Evolutionary conservation across 2,113 vertebrate species (phyloP).

Genomic region (Capra hircus): DNA sequence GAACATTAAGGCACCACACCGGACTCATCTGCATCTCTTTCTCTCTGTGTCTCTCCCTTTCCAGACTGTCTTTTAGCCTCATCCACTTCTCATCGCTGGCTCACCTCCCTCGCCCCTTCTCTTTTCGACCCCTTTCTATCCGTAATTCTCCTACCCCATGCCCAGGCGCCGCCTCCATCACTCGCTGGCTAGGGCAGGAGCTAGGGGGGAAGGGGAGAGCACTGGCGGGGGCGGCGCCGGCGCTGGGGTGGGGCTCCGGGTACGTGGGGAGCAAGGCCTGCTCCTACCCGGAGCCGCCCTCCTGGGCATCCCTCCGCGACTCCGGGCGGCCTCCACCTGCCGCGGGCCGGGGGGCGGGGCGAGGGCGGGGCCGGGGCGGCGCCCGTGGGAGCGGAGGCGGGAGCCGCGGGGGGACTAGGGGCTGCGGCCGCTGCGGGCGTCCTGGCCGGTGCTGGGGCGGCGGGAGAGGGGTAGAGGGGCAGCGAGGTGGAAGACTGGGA

Average conservation of each 20-base stretch:
- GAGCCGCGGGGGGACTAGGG: neutral
- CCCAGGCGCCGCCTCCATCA: neutral
- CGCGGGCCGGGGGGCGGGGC: neutral
- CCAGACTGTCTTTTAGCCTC: neutral
- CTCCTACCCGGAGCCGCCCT: neutral
- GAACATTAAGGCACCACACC: neutral
- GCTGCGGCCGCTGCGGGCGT: neutral
- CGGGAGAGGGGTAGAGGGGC: neutral
- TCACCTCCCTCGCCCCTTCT: neutral
- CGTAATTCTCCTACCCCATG: neutral
- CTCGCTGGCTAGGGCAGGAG: neutral
- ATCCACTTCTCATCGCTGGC: neutral
- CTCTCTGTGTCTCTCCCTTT: neutral
- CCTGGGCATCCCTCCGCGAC: neutral
- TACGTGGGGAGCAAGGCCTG: neutral
- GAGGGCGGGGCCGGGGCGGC: constrained; percentile 21
- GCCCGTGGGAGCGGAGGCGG: neutral
- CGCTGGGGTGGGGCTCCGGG: neutral
- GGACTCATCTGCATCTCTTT: neutral
- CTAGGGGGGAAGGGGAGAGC: neutral
- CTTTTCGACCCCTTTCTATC: neutral
- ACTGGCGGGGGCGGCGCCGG: neutral
- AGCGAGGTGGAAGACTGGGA: neutral
- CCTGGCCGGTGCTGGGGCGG: neutral
- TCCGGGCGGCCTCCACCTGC: constrained; percentile 40